Evolutionary conservation across 2,113 vertebrate genomes (phyloP).

Genomic region (Acanthochromis polyacanthus): DNA sequence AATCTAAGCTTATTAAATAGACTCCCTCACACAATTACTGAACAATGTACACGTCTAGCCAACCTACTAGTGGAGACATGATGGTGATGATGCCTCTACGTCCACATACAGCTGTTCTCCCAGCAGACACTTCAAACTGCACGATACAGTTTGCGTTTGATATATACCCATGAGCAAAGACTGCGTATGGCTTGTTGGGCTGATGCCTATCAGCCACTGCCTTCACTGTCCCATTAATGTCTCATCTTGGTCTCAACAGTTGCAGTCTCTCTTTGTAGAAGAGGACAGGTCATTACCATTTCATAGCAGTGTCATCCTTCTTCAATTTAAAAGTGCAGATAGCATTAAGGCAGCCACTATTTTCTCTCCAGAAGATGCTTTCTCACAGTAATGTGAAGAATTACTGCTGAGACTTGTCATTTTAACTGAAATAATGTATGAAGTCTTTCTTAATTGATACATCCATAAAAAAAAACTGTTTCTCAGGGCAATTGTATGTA

Average conservation of each 20-base stretch:
- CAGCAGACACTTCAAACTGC: not conserved
- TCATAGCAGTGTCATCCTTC: constrained; percentile 49
- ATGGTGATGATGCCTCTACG: not conserved
- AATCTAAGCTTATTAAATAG: constrained; percentile 19
- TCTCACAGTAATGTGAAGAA: constrained; percentile 39
- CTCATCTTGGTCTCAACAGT: constrained; percentile 42
- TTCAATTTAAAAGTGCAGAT: constrained; percentile 49
- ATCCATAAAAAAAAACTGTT: constrained; percentile 27
- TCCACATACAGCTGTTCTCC: constrained; percentile 10
- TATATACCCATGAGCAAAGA: constrained; percentile 35
- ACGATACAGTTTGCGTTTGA: constrained; percentile 25
- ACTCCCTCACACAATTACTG: constrained; percentile 2
- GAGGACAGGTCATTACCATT: constrained; percentile 66
- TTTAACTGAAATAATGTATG: constrained; percentile 58
- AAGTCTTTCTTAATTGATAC: constrained; percentile 46
- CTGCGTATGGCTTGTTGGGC: constrained; percentile 31
- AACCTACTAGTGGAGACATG: not conserved
- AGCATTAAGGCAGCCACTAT: constrained; percentile 40
- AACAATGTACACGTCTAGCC: not conserved
- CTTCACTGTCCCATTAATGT: constrained; percentile 49
- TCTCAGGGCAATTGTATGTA: constrained; percentile 32
- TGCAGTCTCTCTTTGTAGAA: constrained; percentile 38
- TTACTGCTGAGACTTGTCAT: constrained; percentile 51
- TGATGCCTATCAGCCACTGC: constrained; percentile 16
- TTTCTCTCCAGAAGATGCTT: constrained; percentile 53